Evolutionary conservation across 2,888 invertebrate genomes (phyloP), one percentile per base, ranked within the genome.

Genomic region (Polylopha cassiicola): DNA sequence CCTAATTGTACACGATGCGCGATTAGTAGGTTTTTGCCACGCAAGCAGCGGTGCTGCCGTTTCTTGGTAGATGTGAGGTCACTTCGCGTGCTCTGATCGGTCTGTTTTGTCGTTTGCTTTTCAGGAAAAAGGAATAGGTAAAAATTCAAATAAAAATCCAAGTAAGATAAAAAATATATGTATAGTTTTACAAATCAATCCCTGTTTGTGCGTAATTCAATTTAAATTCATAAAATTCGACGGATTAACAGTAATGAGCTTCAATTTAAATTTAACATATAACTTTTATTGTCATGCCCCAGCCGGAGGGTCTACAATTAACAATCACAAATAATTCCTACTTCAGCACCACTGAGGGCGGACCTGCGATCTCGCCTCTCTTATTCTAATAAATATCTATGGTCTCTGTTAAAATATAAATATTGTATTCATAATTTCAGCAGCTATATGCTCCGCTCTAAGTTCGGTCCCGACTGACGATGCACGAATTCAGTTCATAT

Each of bases 131-230:
- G n/a, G n/a, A 20, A 29, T 10, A 14, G 17, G 13, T 9, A 9
- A 17, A 20, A 6, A n/a, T 23, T 14, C 22, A 29, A 23, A 39
- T 30, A 42, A 39, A 50, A 56, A 56, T 61, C 53, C 58, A 60
- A 46, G 37, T 56, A 57, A 59, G 60, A 59, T 66, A 64, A 61
- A 69, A 58, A 58, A 44, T 66, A 65, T 61, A 65, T 66, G 61
- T 53, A 63, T 61, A 63, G 47, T 54, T 67, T 60, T 70, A 68
- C 65, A 73, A 61, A 61, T 72, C 67, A 72, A 75, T 76, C 74
- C 76, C 76, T 76, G 76, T 74, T 73, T 72, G 63, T 71, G 65
- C 28, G 14, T 36, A 36, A 37, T 36, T 42, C 27, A 30, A 22
- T 32, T 7, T 24, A 24, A 38, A 33, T 28, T 29, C 26, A 31